Evolutionary conservation across 2,113 vertebrate genomes (phyloP), one percentile per base, ranked within the genome.

Genomic region (Chloropsis cyanopogon): DNA sequence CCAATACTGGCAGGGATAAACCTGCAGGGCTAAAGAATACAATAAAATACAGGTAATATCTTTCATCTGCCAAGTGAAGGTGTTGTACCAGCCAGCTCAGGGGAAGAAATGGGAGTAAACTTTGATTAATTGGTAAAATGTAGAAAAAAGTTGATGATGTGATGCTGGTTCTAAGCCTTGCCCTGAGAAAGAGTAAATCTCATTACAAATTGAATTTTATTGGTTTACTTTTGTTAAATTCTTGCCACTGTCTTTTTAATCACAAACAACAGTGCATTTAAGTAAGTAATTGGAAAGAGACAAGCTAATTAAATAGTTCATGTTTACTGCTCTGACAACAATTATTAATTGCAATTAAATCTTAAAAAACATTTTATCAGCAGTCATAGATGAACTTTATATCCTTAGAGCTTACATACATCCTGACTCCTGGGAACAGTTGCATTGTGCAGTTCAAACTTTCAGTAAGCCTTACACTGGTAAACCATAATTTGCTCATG

Each of bases 311-410:
- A 88, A 83, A 47, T 39, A 61, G 63, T 73, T 73, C n/a, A 86
- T 35, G 39, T 90, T 93, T 94, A 41, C 82, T 12, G 24, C 15
- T 81, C 49, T 86, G 72, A 25, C 61, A 94, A 71, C 72, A 71
- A 54, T 41, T 92, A 83, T 64, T 93, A 93, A 93, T 88, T 79
- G 69, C 86, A 94, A 92, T 83, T 90, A 86, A 86, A 39, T 81
- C 56, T 88, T 91, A 37, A 77, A 88, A 90, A 70, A 33, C 31
- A 57, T 69, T 71, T 3, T 61, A 73, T 69, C 49, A 84, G 46
- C 37, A 59, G 44, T 41, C 56, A 17, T 56, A 53, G 64, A 59
- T 86, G 76, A 90, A 83, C 50, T 91, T 86, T 59, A 35, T 73
- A 75, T 75, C 47, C 52, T 86, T 54, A 63, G 64, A 37, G 33